Evolutionary conservation across 1,140 invertebrate genomes (phyloP).

Genomic region (Aphaenogaster floridana): DNA sequence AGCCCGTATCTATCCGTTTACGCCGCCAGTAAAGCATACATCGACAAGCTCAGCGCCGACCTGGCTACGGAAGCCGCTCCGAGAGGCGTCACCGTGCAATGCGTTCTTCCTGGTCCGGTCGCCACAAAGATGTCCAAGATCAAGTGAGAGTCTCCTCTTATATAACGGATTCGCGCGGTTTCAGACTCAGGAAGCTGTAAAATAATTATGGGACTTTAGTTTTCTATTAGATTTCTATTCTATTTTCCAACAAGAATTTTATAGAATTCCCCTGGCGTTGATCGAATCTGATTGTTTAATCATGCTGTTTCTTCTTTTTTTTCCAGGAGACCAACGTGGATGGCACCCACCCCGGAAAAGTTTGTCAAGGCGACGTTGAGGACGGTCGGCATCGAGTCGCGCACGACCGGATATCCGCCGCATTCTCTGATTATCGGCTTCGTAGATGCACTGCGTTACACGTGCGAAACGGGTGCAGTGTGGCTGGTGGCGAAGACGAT

Average conservation of each 20-base stretch:
- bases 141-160: slow-evolving; percentile 76
- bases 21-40: slow-evolving; percentile 95
- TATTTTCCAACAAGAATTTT: neutral
- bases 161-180: neutral
- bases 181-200: neutral
- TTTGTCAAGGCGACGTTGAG: slow-evolving; percentile 93
- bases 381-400: slow-evolving; percentile 91
- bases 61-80: slow-evolving; percentile 92
- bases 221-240: neutral
- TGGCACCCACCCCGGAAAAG: slow-evolving; percentile 92
- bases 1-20: slow-evolving; percentile 95
- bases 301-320: neutral
- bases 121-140: slow-evolving; percentile 98
- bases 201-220: neutral
- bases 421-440: slow-evolving; percentile 90
- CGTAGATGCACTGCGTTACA: slow-evolving; percentile 86
- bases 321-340: slow-evolving; percentile 90
- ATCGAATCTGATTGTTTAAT: neutral
- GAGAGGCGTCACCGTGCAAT: slow-evolving; percentile 94
- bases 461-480: slow-evolving; percentile 87
- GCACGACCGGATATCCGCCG: slow-evolving; percentile 93
- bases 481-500: slow-evolving; percentile 89
- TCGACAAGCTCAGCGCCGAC: slow-evolving; percentile 94
- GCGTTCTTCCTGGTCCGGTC: slow-evolving; percentile 95
- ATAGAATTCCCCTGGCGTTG: neutral